Base-by-base conservation (phyloP, 2,113 vertebrate genomes). In the Phylloscopus whistleri region DNA sequence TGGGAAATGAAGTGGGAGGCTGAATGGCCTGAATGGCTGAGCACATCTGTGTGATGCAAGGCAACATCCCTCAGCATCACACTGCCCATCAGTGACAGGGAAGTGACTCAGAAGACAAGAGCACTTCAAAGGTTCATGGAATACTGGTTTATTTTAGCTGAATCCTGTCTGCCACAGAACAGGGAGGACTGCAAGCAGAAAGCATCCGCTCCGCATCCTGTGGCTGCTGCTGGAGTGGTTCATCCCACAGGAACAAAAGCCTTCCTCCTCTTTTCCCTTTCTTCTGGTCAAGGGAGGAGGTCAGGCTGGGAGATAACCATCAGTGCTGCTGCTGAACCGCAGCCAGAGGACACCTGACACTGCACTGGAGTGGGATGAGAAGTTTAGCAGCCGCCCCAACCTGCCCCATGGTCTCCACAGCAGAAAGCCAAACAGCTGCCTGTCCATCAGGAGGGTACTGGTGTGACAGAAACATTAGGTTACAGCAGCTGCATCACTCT, bases 401-500 rank as follows among this genome's bases (percentile, higher is more conserved):
- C 4, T 19, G n/a, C 41, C n/a, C 69, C 52, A 26, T 0, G 1
- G 16, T 59, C 68, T 49, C 60, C 46, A 24, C 0, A 0, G 44
- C 39, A 83, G 48, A 72, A 87, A 89, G 31, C 55, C n/a, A 18
- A 70, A 56, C 68, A 62, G 52, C 35, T 41, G 26, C 44, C 81
- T 9, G 11, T 30, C 83, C 63, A 23, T 87, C 90, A 82, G 55
- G 1, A 63, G 44, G 58, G 30, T 30, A 58, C 10, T 31, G 7
- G 39, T 21, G 84, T 56, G 76, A 90, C 17, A 23, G 88, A 85
- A 91, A 77, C 59, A 72, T 26, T 1, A 87, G 56, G 55, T 73
- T 83, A 80, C 69, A 83, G 84, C 68, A 95, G 73, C 84, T 23
- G 4, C 46, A 70, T 30, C 55, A 58, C 87, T 13, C 9, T 48